A percentile compares a stretch with the other conserved stretches of the same genome.
phyloP scores from a whole-genome alignment of 2,888 invertebrate species.

The Bembecia ichneumoniformis region DNA sequence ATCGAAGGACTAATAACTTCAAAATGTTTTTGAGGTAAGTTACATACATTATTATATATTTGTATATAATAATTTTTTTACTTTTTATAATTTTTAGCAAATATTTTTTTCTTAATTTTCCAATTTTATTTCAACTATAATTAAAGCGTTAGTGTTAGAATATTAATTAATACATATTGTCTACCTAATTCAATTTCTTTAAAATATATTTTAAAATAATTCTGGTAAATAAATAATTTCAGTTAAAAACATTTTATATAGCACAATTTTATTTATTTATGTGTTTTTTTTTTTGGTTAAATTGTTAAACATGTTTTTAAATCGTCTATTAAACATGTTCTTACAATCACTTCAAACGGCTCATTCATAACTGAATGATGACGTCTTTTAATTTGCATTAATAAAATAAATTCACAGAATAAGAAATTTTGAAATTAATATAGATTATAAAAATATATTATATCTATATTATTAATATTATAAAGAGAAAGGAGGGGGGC shows the following conservation, averaged over 20 bases:
- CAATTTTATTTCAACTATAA: slow-evolving; percentile 1
- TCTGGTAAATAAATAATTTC: not conserved
- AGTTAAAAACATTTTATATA: not conserved
- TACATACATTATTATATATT: slow-evolving; percentile 14
- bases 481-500: too few species aligned
- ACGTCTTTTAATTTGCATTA: too few species aligned
- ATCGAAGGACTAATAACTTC: not conserved
- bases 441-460: too few species aligned
- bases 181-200: too few species aligned
- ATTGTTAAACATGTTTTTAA: not conserved
- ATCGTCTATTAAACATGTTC: too few species aligned
- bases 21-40: slow-evolving; percentile 15
- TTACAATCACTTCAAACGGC: too few species aligned
- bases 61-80: slow-evolving; percentile 42
- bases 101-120: slow-evolving; percentile 7
- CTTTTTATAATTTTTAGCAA: not conserved
- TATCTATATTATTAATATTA: too few species aligned
- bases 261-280: not conserved
- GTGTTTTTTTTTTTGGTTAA: not conserved
- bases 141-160: not conserved
- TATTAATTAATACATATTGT: too few species aligned
- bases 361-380: too few species aligned
- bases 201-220: too few species aligned
- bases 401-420: too few species aligned
- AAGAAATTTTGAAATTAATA: too few species aligned